phyloP scores from a whole-genome alignment of 2,888 invertebrate genomes.

The Andrena trimmerana region DNA sequence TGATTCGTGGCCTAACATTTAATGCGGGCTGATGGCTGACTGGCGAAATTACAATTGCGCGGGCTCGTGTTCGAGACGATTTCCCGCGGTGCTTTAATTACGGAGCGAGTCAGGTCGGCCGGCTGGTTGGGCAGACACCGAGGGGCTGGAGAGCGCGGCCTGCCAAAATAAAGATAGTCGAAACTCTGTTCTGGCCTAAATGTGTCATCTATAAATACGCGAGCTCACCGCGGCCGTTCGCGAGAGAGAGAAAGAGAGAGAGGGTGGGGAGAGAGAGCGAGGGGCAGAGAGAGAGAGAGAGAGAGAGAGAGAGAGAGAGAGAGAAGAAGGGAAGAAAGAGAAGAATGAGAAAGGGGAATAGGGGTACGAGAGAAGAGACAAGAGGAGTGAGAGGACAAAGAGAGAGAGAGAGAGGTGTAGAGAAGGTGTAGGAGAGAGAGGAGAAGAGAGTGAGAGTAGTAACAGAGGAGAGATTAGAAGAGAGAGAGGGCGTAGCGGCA shows the following conservation, averaged over 20 bases:
- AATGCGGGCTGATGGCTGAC: conserved; percentile 30
- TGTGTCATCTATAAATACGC: conserved; percentile 84
- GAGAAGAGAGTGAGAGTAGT: not conserved
- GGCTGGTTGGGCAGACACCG: conserved; percentile 35
- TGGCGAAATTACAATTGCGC: conserved; percentile 47
- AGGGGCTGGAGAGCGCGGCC: conserved; percentile 50
- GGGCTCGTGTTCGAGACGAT: conserved; percentile 22
- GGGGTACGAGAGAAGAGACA: not conserved
- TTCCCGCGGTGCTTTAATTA: conserved; percentile 60
- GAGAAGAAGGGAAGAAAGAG: not conserved
- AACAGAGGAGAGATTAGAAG: not conserved
- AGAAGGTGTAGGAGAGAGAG: not conserved
- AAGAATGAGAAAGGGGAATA: not conserved
- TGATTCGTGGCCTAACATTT: conserved; percentile 36
- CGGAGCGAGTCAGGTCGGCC: conserved; percentile 46
- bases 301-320: not conserved
- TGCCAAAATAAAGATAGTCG: conserved; percentile 80
- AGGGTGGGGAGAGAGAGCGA: too few relatives aligned
- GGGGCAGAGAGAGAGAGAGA: not conserved
- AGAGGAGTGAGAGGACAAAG: not conserved
- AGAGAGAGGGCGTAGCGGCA: not conserved
- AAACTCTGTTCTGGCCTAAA: conserved; percentile 80
- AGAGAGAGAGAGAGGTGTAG: not conserved
- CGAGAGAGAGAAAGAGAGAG: not conserved
- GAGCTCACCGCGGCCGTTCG: conserved; percentile 53